Evolutionary conservation across 2,113 vertebrate genomes (phyloP).

Genomic region (Chloroceryle aenea): DNA sequence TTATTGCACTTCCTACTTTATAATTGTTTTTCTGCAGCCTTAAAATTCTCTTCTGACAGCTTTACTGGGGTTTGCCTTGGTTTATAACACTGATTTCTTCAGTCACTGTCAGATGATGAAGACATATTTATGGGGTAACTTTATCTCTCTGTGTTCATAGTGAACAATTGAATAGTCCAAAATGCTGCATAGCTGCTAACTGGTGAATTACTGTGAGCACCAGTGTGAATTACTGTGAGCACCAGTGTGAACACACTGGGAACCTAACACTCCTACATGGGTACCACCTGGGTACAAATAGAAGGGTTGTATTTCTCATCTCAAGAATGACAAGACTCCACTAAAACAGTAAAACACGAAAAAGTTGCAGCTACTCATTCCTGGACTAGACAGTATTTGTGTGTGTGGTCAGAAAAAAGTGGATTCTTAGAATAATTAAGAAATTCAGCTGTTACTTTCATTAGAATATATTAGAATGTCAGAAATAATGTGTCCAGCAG

Average conservation of each 20-base stretch:
- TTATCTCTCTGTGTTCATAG: not conserved
- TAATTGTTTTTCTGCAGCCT: not conserved
- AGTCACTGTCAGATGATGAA: not conserved
- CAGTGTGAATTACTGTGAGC: not conserved
- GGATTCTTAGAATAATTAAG: not conserved
- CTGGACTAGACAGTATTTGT: not conserved
- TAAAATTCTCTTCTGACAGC: not conserved
- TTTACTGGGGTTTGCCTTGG: not conserved
- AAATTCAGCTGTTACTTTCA: not conserved
- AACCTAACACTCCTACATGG: not conserved
- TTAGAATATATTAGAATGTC: not conserved
- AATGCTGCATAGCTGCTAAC: not conserved
- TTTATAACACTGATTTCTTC: not conserved
- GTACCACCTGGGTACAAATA: not conserved
- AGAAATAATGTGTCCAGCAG: not conserved
- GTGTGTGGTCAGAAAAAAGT: not conserved
- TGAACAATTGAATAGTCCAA: not conserved
- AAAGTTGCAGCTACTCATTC: not conserved
- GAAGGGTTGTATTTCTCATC: not conserved
- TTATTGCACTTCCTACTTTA: not conserved
- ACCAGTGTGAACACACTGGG: not conserved
- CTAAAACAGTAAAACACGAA: not conserved
- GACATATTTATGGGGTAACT: not conserved
- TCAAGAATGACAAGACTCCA: not conserved
- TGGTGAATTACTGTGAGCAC: not conserved